A percentile compares a stretch with the other conserved stretches of the same genome.
These are phyloP conservation scores for Morelia viridis DNA, from an alignment of 2,797 vertebrate species.

Conservation along the genomic window DNA sequence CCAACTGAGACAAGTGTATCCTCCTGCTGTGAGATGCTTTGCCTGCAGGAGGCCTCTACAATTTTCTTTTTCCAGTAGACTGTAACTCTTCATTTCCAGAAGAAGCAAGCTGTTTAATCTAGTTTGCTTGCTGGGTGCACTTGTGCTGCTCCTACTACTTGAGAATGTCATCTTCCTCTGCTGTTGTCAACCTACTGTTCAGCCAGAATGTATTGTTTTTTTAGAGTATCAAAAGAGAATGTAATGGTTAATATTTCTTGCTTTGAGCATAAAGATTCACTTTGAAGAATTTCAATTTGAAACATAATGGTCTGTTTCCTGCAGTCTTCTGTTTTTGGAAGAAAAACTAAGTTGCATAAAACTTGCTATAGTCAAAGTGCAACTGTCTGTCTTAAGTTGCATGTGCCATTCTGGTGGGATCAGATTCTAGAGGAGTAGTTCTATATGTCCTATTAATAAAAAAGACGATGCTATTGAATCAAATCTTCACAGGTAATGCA, in stretches of 20 bases:
- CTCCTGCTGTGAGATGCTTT: neutral
- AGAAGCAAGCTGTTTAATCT: conserved; percentile 29
- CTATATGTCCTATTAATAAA: neutral
- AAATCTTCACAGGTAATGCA: neutral
- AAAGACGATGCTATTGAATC: neutral
- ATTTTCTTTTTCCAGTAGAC: conserved; percentile 21
- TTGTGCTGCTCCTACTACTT: neutral
- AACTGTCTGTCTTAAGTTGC: neutral
- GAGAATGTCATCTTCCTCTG: neutral
- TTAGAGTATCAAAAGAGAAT: neutral
- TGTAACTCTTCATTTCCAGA: conserved; percentile 29
- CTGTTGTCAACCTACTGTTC: neutral
- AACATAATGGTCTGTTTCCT: conserved; percentile 38
- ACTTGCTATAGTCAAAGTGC: neutral
- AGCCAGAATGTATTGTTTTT: neutral
- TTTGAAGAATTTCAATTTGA: conserved; percentile 41
- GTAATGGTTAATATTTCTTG: neutral
- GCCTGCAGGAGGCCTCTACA: neutral
- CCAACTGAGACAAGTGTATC: conserved; percentile 1
- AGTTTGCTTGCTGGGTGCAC: neutral
- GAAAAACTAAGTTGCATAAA: neutral
- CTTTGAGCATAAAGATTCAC: conserved; percentile 38
- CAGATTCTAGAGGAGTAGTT: neutral
- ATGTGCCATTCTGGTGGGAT: neutral
- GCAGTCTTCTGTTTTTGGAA: neutral